Evolutionary conservation across 2,113 vertebrate genomes (phyloP).

Genomic region (Notarius lentiginosus): DNA sequence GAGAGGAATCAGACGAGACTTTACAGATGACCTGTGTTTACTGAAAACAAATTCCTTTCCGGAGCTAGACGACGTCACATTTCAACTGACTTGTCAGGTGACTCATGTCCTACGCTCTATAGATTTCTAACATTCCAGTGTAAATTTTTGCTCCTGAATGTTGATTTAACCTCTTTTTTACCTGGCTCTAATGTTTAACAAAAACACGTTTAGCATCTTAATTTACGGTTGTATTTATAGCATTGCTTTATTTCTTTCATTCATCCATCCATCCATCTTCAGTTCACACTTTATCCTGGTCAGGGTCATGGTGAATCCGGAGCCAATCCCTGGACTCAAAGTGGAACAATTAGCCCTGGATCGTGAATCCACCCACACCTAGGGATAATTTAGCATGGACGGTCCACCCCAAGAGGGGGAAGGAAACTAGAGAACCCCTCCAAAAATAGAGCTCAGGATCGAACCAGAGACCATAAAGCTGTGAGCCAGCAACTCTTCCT

Average conservation of each 20-base stretch:
- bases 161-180: not conserved
- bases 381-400: not conserved
- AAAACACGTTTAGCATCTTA: not conserved
- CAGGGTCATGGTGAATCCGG: not conserved
- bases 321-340: not conserved
- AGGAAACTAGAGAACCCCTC: not conserved
- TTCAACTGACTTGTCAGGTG: not conserved
- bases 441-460: not conserved
- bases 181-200: not conserved
- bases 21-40: no score
- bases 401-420: not conserved
- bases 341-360: not conserved
- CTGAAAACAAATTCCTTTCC: no score
- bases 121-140: not conserved
- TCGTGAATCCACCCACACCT: not conserved
- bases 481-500: not conserved
- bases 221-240: not conserved
- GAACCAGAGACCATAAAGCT: not conserved
- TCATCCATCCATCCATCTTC: not conserved
- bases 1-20: not conserved
- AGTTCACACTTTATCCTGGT: not conserved
- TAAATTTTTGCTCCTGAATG: not conserved
- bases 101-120: not conserved
- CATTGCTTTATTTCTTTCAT: not conserved
- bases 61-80: no score